phyloP scores from a whole-genome alignment of 2,797 vertebrate species.

The Antennarius maculatus region DNA sequence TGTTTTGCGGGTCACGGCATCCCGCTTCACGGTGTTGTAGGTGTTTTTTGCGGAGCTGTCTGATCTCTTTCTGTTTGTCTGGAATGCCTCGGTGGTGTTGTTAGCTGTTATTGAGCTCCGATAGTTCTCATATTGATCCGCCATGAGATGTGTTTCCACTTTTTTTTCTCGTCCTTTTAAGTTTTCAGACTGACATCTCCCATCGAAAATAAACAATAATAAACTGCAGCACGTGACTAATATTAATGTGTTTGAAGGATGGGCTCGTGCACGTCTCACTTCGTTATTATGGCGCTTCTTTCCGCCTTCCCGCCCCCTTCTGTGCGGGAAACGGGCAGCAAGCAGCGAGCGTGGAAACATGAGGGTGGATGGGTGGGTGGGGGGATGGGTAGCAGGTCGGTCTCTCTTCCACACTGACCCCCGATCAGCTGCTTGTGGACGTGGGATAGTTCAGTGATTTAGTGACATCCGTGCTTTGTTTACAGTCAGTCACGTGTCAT shows the following conservation, averaged over 20 bases:
- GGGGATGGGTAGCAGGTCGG: conserved; percentile 57
- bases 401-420: not conserved
- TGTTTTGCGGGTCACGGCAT: conserved; percentile 34
- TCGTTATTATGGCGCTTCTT: conserved; percentile 69
- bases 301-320: conserved; percentile 69
- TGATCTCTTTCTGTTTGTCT: conserved; percentile 22
- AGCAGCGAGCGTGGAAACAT: conserved; percentile 74
- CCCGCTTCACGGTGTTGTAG: too few species aligned
- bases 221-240: conserved; percentile 18
- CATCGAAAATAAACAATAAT: conserved; percentile 20
- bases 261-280: conserved; percentile 44
- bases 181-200: conserved; percentile 60
- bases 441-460: too few species aligned
- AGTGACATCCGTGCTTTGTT: too few species aligned
- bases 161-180: conserved; percentile 46
- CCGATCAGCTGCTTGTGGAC: too few species aligned
- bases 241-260: conserved; percentile 21
- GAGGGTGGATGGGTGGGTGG: conserved; percentile 46
- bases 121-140: conserved; percentile 9
- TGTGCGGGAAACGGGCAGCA: conserved; percentile 67
- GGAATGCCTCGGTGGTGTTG: conserved; percentile 40
- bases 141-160: conserved; percentile 25
- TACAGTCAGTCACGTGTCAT: too few species aligned
- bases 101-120: conserved; percentile 20
- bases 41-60: too few species aligned